Evolutionary conservation across 1,140 invertebrate genomes (phyloP), one percentile per base, ranked within the genome.

Genomic region (Zaprionus inermis): DNA sequence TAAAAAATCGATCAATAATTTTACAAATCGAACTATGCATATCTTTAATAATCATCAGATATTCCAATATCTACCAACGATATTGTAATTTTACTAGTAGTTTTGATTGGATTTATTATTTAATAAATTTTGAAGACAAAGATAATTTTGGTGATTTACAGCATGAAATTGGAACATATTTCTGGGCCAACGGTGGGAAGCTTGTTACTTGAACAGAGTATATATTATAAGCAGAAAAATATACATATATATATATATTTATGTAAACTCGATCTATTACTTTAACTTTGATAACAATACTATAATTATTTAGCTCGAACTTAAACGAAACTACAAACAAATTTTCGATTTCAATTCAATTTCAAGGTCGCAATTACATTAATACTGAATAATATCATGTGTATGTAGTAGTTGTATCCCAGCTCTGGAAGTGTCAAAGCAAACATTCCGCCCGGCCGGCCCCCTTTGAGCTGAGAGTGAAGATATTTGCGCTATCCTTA

Each of bases 101-200:
- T 34, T 16, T 41, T 66, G 18, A 18, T 68, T 79, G 72, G 18
- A 16, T 28, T 54, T 12, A 54, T 36, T 36, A 11, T 7, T 38
- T 55, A 9, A 46, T 9, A 20, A 11, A 55, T 11, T 11, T 34
- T 55, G 16, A 12, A 24, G 5, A 18, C 30, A 24, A 38, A n/a
- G 16, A 61, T 32, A 59, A 52, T 52, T 68, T 10, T 20, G 49
- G 49, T 51, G 68, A 65, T 71, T 65, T 64, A 65, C 60, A 71
- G 28, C 18, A 30, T 36, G 71, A 10, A 56, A 49, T n/a, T 59
- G n/a, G 5, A 6, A 38, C n/a, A 63, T n/a, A 2, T 16, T n/a
- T 28, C 3, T 12, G 22, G 49, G 16, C 30, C 60, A 61, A 60
- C 65, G 71, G 71, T 73, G 71, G 71, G 71, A 18, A 68, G 38